Evolutionary conservation across 2,888 invertebrate species (phyloP).

Genomic region (Cataglyphis albicans): DNA sequence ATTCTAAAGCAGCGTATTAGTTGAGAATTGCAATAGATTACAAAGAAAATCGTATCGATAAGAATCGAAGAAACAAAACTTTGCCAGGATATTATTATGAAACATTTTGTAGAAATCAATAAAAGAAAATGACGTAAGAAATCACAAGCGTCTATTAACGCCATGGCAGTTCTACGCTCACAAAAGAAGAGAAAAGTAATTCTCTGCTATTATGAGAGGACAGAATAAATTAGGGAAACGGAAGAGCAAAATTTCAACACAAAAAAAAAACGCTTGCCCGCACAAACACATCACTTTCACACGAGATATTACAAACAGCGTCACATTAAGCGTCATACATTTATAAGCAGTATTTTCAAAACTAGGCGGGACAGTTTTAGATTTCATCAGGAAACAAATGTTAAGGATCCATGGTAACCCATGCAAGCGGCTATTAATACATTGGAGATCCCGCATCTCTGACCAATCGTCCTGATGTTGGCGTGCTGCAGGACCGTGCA

Average conservation of each 20-base stretch:
- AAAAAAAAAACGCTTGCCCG: slow-evolving; percentile 63
- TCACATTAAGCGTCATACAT: slow-evolving; percentile 76
- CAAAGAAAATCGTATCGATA: slow-evolving; percentile 26
- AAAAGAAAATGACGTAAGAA: slow-evolving; percentile 16
- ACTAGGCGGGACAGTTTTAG: slow-evolving; percentile 67
- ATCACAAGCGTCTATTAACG: slow-evolving; percentile 12
- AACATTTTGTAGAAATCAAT: slow-evolving; percentile 14
- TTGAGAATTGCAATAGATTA: slow-evolving; percentile 31
- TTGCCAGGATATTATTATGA: slow-evolving; percentile 2
- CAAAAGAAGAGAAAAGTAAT: slow-evolving; percentile 28
- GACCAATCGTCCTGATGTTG: slow-evolving; percentile 82
- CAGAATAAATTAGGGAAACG: slow-evolving; percentile 45
- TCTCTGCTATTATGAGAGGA: slow-evolving; percentile 30
- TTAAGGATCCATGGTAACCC: slow-evolving; percentile 70
- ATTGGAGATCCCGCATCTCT: slow-evolving; percentile 79
- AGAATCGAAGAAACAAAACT: slow-evolving; percentile 33
- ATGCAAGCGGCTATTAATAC: slow-evolving; percentile 80
- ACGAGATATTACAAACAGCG: slow-evolving; percentile 75
- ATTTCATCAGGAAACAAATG: slow-evolving; percentile 26
- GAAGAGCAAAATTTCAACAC: slow-evolving; percentile 54
- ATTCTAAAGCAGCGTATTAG: neutral
- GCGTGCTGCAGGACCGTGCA: slow-evolving; percentile 79
- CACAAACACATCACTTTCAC: slow-evolving; percentile 72
- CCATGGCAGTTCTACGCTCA: slow-evolving; percentile 5
- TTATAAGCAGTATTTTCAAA: slow-evolving; percentile 72